Percentiles rank a stretch among this genome's conserved stretches.
Conservation (phyloP, 2,113 vertebrate species). For the Malurus melanocephalus region DNA sequence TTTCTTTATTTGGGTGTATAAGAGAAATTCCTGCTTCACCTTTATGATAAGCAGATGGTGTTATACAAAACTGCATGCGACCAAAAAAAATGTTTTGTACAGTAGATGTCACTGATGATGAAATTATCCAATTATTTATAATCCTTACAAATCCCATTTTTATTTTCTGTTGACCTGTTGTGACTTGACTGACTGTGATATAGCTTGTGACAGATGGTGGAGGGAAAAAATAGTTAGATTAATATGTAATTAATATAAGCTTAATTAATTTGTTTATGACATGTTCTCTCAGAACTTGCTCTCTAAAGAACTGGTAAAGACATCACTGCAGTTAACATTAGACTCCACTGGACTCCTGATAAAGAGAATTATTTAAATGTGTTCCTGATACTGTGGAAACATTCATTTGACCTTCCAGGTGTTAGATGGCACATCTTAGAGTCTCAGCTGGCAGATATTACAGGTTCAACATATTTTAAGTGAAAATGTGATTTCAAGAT, state of each 20-base stretch:
- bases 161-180: background rate
- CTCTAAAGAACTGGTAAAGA: background rate
- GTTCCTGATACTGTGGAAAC: background rate
- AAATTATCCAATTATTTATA: background rate
- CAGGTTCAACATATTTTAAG: background rate
- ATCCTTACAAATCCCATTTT: background rate
- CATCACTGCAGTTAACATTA: background rate
- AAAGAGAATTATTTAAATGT: background rate
- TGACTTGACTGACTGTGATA: background rate
- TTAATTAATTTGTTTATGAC: background rate
- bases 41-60: background rate
- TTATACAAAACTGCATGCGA: background rate
- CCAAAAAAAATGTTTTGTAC: rapidly evolving
- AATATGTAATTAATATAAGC: background rate
- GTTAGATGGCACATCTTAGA: background rate
- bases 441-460: background rate
- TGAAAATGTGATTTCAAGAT: background rate
- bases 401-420: background rate
- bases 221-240: background rate
- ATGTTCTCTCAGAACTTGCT: background rate
- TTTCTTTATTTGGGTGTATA: background rate
- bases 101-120: background rate
- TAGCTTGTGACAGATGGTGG: background rate
- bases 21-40: background rate
- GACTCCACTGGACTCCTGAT: background rate